phyloP scores from a whole-genome alignment of 2,888 invertebrate species.

The Oxyteleia sp. region DNA sequence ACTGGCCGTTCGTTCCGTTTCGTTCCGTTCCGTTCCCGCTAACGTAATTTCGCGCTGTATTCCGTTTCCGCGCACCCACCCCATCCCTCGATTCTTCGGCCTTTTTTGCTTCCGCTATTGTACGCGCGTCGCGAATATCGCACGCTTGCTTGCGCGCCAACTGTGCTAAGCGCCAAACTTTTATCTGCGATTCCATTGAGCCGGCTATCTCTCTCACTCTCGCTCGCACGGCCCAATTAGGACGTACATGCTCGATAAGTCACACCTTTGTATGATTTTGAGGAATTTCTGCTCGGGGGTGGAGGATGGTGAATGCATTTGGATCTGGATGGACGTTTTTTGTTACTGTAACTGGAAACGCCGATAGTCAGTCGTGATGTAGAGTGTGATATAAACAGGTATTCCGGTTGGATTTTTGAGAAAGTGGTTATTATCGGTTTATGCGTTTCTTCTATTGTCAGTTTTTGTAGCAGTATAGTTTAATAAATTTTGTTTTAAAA shows the following conservation, averaged over 20 bases:
- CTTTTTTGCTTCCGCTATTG: conserved; percentile 54
- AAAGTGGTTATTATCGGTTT: too few species aligned
- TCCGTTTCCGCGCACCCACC: conserved; percentile 40
- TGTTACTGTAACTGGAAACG: background rate
- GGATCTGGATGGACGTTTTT: background rate
- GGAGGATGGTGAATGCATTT: background rate
- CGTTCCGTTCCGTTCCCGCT: conserved; percentile 69
- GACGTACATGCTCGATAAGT: conserved; percentile 23
- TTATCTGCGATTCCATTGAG: conserved; percentile 41
- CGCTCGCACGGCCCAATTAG: conserved; percentile 25
- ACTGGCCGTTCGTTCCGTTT: conserved; percentile 68
- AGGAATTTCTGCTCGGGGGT: conserved; percentile 1
- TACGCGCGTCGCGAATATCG: conserved; percentile 59
- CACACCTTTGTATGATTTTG: conserved; percentile 5
- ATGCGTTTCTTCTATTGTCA: too few species aligned
- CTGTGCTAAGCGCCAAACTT: conserved; percentile 55
- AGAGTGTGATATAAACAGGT: background rate
- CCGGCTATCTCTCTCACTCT: conserved; percentile 8
- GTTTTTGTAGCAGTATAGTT: too few species aligned
- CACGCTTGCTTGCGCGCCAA: conserved; percentile 45
- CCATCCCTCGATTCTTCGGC: conserved; percentile 28
- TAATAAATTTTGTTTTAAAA: too few species aligned
- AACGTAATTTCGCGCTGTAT: conserved; percentile 82
- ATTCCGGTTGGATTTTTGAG: too few species aligned
- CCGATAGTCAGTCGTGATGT: background rate